Evolutionary conservation across 2,113 vertebrate genomes (phyloP).

Genomic region (Scartelaos histophorus): DNA sequence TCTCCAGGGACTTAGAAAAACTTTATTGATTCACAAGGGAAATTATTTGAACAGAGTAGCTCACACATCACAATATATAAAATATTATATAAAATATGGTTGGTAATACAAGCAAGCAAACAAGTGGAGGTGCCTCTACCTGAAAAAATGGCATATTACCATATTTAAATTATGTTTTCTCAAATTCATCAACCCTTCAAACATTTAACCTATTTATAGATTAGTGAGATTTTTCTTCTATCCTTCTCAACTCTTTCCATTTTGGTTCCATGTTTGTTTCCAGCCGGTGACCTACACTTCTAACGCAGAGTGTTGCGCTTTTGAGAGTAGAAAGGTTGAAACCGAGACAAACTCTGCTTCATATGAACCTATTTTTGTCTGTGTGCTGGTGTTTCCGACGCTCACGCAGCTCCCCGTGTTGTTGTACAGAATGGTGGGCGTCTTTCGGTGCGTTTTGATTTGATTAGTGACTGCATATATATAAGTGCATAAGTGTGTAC

Average conservation of each 20-base stretch:
- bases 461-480: slow-evolving; percentile 42
- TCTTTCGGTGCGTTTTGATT: slow-evolving; percentile 52
- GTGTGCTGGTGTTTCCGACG: slow-evolving; percentile 63
- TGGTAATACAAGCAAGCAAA: too few relatives aligned
- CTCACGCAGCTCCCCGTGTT: slow-evolving; percentile 57
- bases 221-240: background rate
- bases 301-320: slow-evolving; percentile 21
- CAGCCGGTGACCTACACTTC: slow-evolving; percentile 31
- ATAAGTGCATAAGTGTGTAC: slow-evolving; percentile 4
- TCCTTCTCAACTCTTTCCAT: slow-evolving; percentile 51
- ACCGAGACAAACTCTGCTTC: slow-evolving; percentile 52
- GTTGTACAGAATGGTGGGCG: slow-evolving; percentile 65
- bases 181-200: background rate
- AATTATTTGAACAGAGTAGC: too few relatives aligned
- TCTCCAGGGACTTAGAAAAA: too few relatives aligned
- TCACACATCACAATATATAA: too few relatives aligned
- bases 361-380: slow-evolving; percentile 62
- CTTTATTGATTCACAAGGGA: too few relatives aligned
- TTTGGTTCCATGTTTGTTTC: slow-evolving; percentile 44
- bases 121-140: too few relatives aligned
- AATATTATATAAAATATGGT: too few relatives aligned
- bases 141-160: background rate
- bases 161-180: background rate
- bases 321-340: slow-evolving; percentile 33
- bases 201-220: background rate